A percentile compares a stretch with the other conserved stretches of the same genome.
Conservation (phyloP, 2,888 invertebrate genomes). For the Nomada fucata region DNA sequence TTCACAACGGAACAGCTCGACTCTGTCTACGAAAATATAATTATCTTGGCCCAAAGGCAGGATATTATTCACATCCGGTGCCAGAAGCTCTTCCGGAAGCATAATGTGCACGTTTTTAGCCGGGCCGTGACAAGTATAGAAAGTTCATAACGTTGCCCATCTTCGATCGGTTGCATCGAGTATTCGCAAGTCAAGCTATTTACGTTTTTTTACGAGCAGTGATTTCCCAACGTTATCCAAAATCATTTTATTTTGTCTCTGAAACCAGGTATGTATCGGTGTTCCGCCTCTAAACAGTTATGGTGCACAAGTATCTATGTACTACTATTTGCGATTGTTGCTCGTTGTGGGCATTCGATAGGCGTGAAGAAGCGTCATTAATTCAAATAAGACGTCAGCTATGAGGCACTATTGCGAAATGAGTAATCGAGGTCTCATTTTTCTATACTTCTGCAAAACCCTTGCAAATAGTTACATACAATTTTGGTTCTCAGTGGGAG, state of each 20-base stretch:
- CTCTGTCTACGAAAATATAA: conserved; percentile 36
- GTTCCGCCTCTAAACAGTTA: background rate
- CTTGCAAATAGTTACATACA: background rate
- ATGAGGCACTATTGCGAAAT: background rate
- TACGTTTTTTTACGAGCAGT: background rate
- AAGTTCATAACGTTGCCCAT: conserved; percentile 35
- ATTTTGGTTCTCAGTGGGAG: background rate
- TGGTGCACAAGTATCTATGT: background rate
- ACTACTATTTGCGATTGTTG: background rate
- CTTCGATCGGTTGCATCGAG: conserved; percentile 41
- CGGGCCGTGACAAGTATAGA: background rate
- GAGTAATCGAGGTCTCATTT: background rate
- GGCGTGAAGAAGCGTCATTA: background rate
- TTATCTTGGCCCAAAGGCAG: conserved; percentile 23
- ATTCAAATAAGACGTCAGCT: background rate
- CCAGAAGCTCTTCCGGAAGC: conserved; percentile 27
- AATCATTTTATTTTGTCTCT: background rate
- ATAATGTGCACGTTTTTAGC: conserved; percentile 17
- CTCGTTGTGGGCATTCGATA: background rate
- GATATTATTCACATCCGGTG: conserved; percentile 41
- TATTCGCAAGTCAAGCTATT: conserved; percentile 7
- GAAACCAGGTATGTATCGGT: too few species aligned
- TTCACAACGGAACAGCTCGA: too few species aligned
- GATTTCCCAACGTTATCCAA: background rate
- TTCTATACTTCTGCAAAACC: background rate